These are phyloP conservation scores for Anguilla obscura DNA, from an alignment of 2,797 vertebrate species.

Conservation along the genomic window DNA sequence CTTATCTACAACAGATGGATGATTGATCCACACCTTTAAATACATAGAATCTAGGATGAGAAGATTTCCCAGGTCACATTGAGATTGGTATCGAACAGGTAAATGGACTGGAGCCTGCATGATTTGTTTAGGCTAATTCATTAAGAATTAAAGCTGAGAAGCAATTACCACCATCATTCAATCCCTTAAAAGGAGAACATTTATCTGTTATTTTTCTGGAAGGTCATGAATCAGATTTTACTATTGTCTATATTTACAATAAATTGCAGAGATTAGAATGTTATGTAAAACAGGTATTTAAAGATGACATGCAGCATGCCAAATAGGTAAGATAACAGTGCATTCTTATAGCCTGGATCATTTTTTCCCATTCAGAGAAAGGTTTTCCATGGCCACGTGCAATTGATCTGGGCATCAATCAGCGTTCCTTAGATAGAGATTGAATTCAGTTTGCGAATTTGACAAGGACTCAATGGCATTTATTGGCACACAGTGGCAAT, in stretches of 20 bases:
- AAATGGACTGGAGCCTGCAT: neutral
- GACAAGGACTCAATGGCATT: constrained; percentile 15
- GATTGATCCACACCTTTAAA: constrained; percentile 57
- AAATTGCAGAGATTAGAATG: neutral
- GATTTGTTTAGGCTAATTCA: neutral
- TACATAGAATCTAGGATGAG: constrained; percentile 54
- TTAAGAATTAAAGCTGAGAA: neutral
- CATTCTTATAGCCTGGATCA: neutral
- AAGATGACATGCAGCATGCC: neutral
- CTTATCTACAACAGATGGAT: constrained; percentile 58
- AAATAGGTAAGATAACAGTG: neutral
- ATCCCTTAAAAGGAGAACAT: neutral
- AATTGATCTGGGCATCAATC: neutral
- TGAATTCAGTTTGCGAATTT: neutral
- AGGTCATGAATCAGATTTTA: neutral
- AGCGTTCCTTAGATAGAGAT: neutral
- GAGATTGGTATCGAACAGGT: constrained; percentile 59
- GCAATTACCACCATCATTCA: neutral
- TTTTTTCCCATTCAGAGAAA: neutral
- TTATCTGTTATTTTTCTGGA: neutral
- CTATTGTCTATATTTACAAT: neutral
- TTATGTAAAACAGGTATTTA: neutral
- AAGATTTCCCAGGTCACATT: constrained; percentile 64
- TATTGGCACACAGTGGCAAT: neutral
- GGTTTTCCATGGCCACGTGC: neutral